Evolutionary conservation across 2,113 vertebrate genomes (phyloP).

Genomic region (Agapornis roseicollis): DNA sequence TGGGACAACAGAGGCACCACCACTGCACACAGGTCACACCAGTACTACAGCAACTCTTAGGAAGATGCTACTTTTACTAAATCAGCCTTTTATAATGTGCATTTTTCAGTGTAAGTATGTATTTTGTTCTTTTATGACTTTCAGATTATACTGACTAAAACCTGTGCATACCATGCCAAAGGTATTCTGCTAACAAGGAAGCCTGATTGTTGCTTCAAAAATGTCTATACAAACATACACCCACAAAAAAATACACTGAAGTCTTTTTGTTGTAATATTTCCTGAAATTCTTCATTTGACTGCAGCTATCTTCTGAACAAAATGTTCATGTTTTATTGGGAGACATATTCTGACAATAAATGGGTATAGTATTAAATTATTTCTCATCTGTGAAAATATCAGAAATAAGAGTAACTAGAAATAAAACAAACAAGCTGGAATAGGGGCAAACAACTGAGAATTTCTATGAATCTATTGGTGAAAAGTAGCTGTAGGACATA

Average conservation of each 20-base stretch:
- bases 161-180: rapidly evolving
- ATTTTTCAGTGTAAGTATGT: not conserved
- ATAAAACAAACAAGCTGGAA: not conserved
- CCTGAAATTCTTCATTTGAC: not conserved
- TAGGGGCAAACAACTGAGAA: not conserved
- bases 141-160: not conserved
- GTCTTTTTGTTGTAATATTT: not conserved
- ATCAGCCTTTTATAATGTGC: not conserved
- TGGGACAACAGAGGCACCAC: not conserved
- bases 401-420: not conserved
- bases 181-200: not conserved
- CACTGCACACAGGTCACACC: not conserved
- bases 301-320: not conserved
- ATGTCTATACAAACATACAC: not conserved
- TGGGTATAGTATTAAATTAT: not conserved
- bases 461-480: not conserved
- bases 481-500: not conserved
- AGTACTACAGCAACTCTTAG: not conserved
- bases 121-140: not conserved
- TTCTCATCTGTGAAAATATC: not conserved
- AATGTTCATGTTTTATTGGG: not conserved
- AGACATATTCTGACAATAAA: not conserved
- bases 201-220: not conserved
- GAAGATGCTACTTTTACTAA: not conserved
- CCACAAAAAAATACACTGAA: not conserved